Base-by-base conservation (phyloP, 1,140 invertebrate species). In the Meteorus sp. region DNA sequence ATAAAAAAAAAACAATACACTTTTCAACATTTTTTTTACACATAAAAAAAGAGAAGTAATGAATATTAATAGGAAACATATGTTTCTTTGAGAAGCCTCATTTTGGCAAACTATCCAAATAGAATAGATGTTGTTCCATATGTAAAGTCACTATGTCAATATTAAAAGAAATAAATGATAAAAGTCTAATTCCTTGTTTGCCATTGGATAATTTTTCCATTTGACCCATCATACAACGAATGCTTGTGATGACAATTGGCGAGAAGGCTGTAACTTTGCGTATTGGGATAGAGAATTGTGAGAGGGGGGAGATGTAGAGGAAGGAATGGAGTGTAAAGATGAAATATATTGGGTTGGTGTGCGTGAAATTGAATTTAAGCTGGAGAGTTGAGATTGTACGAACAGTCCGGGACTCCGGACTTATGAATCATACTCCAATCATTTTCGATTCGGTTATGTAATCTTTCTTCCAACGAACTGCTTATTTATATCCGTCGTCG, bases 351-450 rank as follows among this genome's bases (percentile, higher is more conserved):
- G 13, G 25, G 8, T 33, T 29, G 13, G 29, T 48, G 55, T 39
- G 31, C 35, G 52, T 60, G 45, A 60, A 51, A 55, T 60, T 60
- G 37, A 59, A 59, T 59, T 59, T 51, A 59, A 59, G 39, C 37
- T 39, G 48, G 45, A 59, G 33, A 50, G 45, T 33, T n/a, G 48
- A 59, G 48, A 59, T 59, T 59, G 48, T 59, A 44, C 52, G 44
- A 59, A 59, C 37, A 37, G 15, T 44, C 55, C 37, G 50, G 41
- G 51, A 62, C 55, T 54, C 54, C 55, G 54, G 37, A 54, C 60
- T 62, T 55, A 58, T 62, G 60, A 62, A 62, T 62, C 60, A 62
- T 58, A 58, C 55, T 56, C 45, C 55, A 61, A 61, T 61, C 55
- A 61, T 61, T 52, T 55, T 62, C 43, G 60, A 62, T 62, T 58